These are phyloP conservation scores for Myotis findleyi DNA, from an alignment of 2,797 vertebrate genomes.

Conservation along the genomic window DNA sequence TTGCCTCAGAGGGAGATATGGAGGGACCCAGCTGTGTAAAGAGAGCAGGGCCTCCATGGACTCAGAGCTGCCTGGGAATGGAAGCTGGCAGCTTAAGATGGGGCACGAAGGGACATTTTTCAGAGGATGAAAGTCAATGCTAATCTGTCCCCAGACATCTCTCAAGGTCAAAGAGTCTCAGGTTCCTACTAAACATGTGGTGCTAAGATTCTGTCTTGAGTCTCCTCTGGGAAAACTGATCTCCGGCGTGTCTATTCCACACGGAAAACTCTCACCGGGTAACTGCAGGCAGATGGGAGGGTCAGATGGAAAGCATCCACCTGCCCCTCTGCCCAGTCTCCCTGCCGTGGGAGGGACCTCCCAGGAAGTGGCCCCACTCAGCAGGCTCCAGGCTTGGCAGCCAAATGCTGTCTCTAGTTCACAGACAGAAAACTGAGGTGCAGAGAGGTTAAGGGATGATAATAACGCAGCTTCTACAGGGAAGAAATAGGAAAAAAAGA, in stretches of 20 bases:
- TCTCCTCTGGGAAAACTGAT: conserved; percentile 23
- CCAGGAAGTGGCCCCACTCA: not conserved
- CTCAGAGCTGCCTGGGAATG: not conserved
- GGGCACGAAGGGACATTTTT: not conserved
- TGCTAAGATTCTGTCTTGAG: not conserved
- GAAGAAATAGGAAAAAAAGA: conserved; percentile 79
- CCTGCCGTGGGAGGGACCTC: not conserved
- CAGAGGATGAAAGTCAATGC: not conserved
- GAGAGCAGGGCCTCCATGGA: not conserved
- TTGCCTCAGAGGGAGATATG: not conserved
- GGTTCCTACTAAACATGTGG: not conserved
- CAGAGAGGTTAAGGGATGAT: conserved; percentile 71
- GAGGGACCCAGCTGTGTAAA: not conserved
- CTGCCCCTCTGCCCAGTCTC: not conserved
- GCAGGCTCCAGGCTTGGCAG: not conserved
- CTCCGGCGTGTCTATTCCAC: not conserved
- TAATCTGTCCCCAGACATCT: not conserved
- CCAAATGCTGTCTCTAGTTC: conserved; percentile 77
- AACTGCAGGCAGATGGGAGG: not conserved
- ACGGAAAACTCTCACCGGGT: conserved; percentile 14
- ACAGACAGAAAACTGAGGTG: conserved; percentile 82
- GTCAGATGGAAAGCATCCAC: not conserved
- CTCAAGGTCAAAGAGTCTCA: conserved; percentile 5
- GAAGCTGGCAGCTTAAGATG: not conserved
- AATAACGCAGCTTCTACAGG: conserved; percentile 74